A percentile compares a stretch with the other conserved stretches of the same genome.
phyloP scores from a whole-genome alignment of 2,797 vertebrate genomes.

The Xiphorhynchus erythropygius region DNA sequence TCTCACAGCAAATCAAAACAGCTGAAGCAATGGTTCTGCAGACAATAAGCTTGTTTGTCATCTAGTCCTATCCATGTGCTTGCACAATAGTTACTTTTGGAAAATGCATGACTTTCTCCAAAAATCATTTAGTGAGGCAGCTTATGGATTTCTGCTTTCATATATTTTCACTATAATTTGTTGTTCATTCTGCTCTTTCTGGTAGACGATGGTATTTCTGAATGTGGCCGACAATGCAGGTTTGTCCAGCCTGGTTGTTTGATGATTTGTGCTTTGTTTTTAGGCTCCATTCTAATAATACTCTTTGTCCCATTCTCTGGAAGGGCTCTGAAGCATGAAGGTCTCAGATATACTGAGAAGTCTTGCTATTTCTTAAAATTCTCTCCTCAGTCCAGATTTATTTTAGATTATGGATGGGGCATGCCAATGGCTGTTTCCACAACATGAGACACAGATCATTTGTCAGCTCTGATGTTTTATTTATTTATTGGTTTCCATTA shows the following conservation, averaged over 20 bases:
- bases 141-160: background rate
- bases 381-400: background rate
- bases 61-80: background rate
- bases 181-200: background rate
- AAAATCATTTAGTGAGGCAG: background rate
- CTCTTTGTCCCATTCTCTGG: background rate
- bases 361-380: background rate
- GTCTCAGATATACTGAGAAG: background rate
- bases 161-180: background rate
- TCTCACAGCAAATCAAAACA: background rate
- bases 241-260: background rate
- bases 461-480: background rate
- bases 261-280: background rate
- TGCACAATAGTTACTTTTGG: background rate
- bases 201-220: background rate
- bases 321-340: background rate
- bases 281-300: background rate
- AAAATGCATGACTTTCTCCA: background rate
- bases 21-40: background rate
- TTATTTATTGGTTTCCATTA: background rate
- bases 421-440: background rate
- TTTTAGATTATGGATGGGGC: background rate
- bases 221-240: background rate
- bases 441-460: background rate
- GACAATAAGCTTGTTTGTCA: background rate